These are phyloP conservation scores for Adela reaumurella DNA, from an alignment of 2,888 invertebrate genomes.

Conservation along the genomic window DNA sequence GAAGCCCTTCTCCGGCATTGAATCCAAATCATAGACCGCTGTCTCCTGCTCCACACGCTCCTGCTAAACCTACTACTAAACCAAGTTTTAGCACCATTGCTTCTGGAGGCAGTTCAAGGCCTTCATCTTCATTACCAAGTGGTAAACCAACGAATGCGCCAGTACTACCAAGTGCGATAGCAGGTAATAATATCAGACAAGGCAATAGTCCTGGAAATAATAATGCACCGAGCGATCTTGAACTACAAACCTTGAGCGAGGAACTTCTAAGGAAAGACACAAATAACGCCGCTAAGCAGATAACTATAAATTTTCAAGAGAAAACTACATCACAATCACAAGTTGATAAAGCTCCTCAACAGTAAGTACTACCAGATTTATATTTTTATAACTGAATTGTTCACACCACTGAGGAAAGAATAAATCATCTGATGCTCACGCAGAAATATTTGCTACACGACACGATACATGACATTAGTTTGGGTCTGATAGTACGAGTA, in stretches of 20 bases:
- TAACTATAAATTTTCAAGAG: slow-evolving; percentile 72
- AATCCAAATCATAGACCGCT: slow-evolving; percentile 3
- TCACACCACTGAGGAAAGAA: no score
- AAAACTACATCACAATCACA: slow-evolving; percentile 66
- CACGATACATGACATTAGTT: no score
- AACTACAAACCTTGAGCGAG: slow-evolving; percentile 68
- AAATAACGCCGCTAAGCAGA: slow-evolving; percentile 67
- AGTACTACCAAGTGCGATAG: slow-evolving; percentile 41
- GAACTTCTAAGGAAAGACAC: slow-evolving; percentile 66
- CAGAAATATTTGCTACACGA: no score
- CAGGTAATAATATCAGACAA: slow-evolving; percentile 30
- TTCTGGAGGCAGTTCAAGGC: slow-evolving; percentile 1
- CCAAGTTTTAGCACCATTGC: neutral
- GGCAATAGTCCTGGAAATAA: slow-evolving; percentile 18
- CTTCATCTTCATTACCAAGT: neutral
- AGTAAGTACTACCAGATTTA: no score
- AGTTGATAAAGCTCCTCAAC: slow-evolving; percentile 69
- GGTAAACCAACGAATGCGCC: slow-evolving; percentile 13
- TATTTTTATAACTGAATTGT: no score
- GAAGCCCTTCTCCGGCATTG: neutral
- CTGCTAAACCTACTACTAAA: neutral
- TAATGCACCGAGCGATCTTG: slow-evolving; percentile 48
- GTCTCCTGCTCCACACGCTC: slow-evolving; percentile 3
- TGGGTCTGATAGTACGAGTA: no score
- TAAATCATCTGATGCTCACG: no score